Percentiles rank a stretch among this genome's conserved stretches.
phyloP scores from a whole-genome alignment of 2,113 vertebrate species.

The Atlantisia rogersi region DNA sequence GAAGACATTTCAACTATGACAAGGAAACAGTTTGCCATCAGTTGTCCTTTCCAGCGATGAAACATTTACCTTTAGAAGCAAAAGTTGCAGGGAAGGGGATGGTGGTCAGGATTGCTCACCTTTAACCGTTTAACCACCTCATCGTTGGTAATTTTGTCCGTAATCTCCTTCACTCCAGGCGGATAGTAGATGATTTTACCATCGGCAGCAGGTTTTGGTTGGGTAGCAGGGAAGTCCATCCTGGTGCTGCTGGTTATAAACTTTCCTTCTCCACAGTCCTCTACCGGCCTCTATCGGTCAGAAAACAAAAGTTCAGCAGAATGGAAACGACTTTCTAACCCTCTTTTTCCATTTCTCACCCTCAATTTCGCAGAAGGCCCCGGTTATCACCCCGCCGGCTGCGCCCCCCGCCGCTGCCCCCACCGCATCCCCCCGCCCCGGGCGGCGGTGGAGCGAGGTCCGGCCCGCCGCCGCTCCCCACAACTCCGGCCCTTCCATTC shows the following conservation, averaged over 20 bases:
- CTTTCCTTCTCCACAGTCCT: constrained; percentile 88
- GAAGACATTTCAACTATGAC: neutral
- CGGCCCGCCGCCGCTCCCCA: neutral
- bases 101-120: constrained; percentile 74
- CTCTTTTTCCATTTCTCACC: constrained; percentile 78
- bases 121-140: constrained; percentile 98
- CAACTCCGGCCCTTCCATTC: neutral
- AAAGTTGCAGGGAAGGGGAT: neutral
- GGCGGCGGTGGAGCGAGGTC: neutral
- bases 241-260: constrained; percentile 77
- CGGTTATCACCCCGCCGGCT: neutral
- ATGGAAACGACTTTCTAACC: constrained; percentile 80
- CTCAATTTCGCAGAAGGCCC: constrained; percentile 68
- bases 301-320: constrained; percentile 96
- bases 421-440: neutral
- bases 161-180: constrained; percentile 97
- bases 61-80: neutral
- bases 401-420: neutral
- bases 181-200: constrained; percentile 95
- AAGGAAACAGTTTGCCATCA: neutral
- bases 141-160: constrained; percentile 98
- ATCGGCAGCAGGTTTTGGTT: constrained; percentile 88
- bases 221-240: constrained; percentile 94
- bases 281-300: constrained; percentile 99
- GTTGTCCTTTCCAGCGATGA: neutral